Base-by-base conservation (phyloP, 2,797 vertebrate species). In the Chaetophractus vellerosus region DNA sequence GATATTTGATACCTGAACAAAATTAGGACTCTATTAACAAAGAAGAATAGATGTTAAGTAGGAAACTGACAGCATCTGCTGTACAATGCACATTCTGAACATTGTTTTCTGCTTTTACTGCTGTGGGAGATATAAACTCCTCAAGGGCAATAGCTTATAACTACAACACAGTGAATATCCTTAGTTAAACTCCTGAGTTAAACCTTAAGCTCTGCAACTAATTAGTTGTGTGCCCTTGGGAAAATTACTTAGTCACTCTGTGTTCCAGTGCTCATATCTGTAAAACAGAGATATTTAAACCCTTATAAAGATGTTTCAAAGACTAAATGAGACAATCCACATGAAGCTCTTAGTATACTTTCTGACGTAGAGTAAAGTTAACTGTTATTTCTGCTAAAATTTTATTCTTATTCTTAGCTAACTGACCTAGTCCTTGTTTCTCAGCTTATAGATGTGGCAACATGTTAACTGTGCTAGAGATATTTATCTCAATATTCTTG, bases 261-360 rank as follows among this genome's bases (percentile, higher is more conserved):
- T 69, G 28, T 55, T 79, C 19, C 33, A 74, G 26, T 75, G 88
- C 84, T 68, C 31, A 28, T 36, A 41, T 68, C 52, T 89, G 15
- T 74, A 82, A 82, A 86, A 50, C n/a, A 10, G 36, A 38, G n/a
- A 88, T 63, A 86, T 88, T 28, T 10, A 94, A 88, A 76, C 4
- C 7, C 15, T 92, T 23, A 75, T 36, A 71, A 89, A 74, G 61
- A 55, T 80, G 24, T 91, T 91, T 41, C 55, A 36, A 82, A 61
- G 38, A 55, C 64, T 89, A 75, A 93, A 63, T 68, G 31, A 90
- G 8, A 38, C 66, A 33, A 88, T 52, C 9, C 7, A 68, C 4
- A 38, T 33, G 31, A 93, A 61, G 6, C 9, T 84, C 33, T 36
- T 24, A 68, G 28, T 81, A 48, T 68, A 57, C 19, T 26, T 14